Evolutionary conservation across 2,888 invertebrate species (phyloP), one percentile per base, ranked within the genome.

Genomic region (Caenorhabditis sp.): DNA sequence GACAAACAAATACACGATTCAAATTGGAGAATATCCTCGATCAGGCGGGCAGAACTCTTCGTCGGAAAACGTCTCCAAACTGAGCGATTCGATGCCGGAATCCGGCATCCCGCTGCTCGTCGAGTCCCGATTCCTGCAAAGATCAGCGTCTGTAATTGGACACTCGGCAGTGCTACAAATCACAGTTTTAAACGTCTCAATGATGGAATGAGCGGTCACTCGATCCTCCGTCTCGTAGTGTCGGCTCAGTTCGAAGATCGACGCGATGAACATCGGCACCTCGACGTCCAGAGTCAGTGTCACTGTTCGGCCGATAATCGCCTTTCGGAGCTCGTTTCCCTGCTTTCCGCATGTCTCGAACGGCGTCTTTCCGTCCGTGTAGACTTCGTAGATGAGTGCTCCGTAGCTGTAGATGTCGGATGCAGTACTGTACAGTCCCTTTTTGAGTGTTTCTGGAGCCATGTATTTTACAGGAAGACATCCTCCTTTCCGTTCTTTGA

Each of bases 341-440:
- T 28, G 20, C 1, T 69, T 24, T 20, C 53, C 62, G 22, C 62
- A 64, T 8, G 32, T 37, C 18, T 81, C 70, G 47, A 76, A 83
- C 11, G 85, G 85, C 15, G 65, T 74, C n/a, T 61, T 65, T n/a
- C 76, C 85, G 15, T 65, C 62, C 13, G 77, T 78, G 28, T 79
- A 81, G 4, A 82, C 76, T 32, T 83, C 84, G 32, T 64, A 84
- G 22, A 84, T 70, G 26, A 84, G 40, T 22, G 80, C 83, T 5
- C 77, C 77, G 56, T 77, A 83, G 26, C 83, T 82, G 50, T 77
- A 82, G 53, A 82, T 44, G 55, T 82, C 82, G 8, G 81, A 81
- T 2, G 71, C 44, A 5, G 70, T 60, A 47, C 70, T 70, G 61
- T 81, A 81, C 13, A 71, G 47, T 15, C 76, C 76, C 22, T 60